Conservation (phyloP, 2,113 vertebrate genomes). For the Phrynosoma blainvillii region DNA sequence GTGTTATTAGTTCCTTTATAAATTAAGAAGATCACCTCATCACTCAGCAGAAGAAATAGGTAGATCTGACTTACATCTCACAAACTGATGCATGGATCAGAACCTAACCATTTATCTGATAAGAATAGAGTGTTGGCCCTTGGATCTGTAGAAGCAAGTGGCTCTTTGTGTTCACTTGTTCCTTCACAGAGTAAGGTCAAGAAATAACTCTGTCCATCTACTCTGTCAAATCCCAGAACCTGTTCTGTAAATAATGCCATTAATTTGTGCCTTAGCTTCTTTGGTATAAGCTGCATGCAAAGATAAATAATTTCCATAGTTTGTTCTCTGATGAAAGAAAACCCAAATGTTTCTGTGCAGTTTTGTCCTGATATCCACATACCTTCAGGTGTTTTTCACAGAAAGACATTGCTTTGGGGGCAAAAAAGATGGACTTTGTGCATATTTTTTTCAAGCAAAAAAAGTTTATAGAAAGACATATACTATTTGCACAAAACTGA, state of each 20-base stretch:
- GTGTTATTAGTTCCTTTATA: not conserved
- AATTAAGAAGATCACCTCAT: not conserved
- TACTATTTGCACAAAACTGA: too few species aligned
- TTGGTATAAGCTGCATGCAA: not conserved
- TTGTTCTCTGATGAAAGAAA: too few species aligned
- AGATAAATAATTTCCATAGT: too few species aligned
- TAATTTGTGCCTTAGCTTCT: not conserved
- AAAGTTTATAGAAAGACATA: too few species aligned
- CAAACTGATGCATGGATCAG: not conserved
- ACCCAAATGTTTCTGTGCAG: too few species aligned
- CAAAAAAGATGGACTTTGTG: too few species aligned
- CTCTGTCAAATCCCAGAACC: not conserved
- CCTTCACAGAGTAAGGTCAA: not conserved
- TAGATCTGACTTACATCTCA: not conserved
- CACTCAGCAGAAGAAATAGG: not conserved
- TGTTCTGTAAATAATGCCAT: not conserved
- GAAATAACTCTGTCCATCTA: not conserved
- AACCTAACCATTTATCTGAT: not conserved
- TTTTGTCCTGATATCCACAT: too few species aligned
- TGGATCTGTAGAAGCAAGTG: not conserved
- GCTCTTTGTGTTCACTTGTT: not conserved
- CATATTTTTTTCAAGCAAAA: too few species aligned
- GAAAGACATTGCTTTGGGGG: too few species aligned
- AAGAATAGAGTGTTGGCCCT: not conserved
- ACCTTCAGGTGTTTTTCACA: too few species aligned